Percentiles rank a stretch among this genome's conserved stretches.
Conservation (phyloP, 2,888 invertebrate genomes). For the Hydroisotoma schaefferi region DNA sequence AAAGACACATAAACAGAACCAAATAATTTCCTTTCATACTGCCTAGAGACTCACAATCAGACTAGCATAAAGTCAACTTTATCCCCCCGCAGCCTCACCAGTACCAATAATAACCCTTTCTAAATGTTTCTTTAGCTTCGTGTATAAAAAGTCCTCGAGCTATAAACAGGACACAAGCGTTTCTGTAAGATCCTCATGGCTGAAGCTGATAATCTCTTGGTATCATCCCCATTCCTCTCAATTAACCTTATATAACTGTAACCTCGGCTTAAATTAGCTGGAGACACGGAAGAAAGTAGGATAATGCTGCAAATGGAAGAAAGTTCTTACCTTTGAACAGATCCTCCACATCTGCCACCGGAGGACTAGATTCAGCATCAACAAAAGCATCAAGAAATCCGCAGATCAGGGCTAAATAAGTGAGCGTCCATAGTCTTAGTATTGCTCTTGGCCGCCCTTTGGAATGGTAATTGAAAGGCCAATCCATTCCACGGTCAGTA, state of each 20-base stretch:
- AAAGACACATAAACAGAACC: constrained; percentile 46
- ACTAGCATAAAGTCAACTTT: too few relatives aligned
- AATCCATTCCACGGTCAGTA: constrained; percentile 49
- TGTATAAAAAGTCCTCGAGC: too few relatives aligned
- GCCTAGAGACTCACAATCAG: constrained; percentile 7
- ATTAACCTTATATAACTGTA: too few relatives aligned
- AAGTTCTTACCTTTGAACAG: constrained; percentile 48
- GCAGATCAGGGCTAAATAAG: constrained; percentile 43
- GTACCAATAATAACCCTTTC: too few relatives aligned
- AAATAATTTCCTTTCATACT: constrained; percentile 37
- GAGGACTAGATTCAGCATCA: constrained; percentile 47
- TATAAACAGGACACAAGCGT: too few relatives aligned
- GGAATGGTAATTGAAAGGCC: constrained; percentile 49
- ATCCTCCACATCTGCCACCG: constrained; percentile 49
- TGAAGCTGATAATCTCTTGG: too few relatives aligned
- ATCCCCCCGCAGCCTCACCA: too few relatives aligned
- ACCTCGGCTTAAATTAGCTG: too few relatives aligned
- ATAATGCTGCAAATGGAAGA: not conserved
- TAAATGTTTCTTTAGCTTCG: too few relatives aligned
- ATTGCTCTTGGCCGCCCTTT: constrained; percentile 47
- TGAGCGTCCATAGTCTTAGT: constrained; percentile 41
- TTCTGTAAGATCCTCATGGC: too few relatives aligned
- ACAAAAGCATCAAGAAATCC: constrained; percentile 37
- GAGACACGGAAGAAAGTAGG: not conserved
- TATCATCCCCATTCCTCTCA: too few relatives aligned